These are phyloP conservation scores for Colistium nudipinnis DNA, from an alignment of 2,113 vertebrate species.

Conservation along the genomic window DNA sequence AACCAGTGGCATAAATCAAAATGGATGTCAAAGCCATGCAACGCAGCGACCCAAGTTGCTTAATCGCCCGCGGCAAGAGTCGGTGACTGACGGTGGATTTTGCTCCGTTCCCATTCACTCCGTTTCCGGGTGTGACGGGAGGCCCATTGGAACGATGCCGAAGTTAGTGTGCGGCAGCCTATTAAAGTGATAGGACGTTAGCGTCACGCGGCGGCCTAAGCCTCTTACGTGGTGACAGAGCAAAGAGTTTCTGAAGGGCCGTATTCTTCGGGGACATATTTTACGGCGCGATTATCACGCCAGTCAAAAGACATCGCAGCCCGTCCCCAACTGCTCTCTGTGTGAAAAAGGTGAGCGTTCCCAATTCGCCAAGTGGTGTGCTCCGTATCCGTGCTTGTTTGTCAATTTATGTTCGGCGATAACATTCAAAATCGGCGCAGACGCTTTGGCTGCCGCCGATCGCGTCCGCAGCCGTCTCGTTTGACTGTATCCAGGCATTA, in stretches of 20 bases:
- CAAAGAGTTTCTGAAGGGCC: slow-evolving; percentile 54
- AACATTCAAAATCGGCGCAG: not conserved
- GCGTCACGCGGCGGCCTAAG: slow-evolving; percentile 61
- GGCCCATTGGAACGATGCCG: slow-evolving; percentile 73
- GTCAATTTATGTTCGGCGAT: not conserved
- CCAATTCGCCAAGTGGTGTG: not conserved
- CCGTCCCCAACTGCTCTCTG: slow-evolving; percentile 7
- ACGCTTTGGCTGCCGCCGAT: slow-evolving; percentile 6
- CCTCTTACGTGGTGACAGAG: slow-evolving; percentile 66
- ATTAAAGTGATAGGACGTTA: slow-evolving; percentile 70
- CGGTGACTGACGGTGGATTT: slow-evolving; percentile 55
- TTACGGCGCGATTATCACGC: slow-evolving; percentile 58
- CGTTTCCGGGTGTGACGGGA: slow-evolving; percentile 61
- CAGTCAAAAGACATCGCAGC: slow-evolving; percentile 48
- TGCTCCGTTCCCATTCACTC: slow-evolving; percentile 35
- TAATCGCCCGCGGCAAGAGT: slow-evolving; percentile 39
- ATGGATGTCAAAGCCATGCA: slow-evolving; percentile 12
- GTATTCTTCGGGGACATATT: slow-evolving; percentile 54
- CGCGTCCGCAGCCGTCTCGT: slow-evolving; percentile 26
- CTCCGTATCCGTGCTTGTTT: not conserved
- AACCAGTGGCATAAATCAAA: slow-evolving; percentile 16
- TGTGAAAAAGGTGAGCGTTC: slow-evolving; percentile 1
- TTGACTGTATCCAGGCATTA: slow-evolving; percentile 35
- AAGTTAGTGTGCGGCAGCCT: slow-evolving; percentile 71
- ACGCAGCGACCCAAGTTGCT: slow-evolving; percentile 25